phyloP scores from a whole-genome alignment of 2,888 invertebrate genomes.

The Dendrolimus houi region DNA sequence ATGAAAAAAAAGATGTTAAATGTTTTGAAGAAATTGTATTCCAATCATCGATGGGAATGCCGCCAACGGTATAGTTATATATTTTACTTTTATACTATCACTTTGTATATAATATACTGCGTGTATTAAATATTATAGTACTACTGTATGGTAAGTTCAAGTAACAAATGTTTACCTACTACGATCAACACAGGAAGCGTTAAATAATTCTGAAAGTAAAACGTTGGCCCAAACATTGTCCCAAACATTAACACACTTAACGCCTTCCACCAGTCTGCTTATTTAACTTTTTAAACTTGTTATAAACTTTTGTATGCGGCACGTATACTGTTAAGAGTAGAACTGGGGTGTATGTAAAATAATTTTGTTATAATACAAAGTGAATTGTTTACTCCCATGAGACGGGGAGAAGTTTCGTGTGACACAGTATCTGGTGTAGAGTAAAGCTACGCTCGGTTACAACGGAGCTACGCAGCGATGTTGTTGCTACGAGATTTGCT shows the following conservation, averaged over 20 bases:
- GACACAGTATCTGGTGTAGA: not conserved
- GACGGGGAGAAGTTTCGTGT: constrained; percentile 2
- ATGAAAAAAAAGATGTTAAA: too few relatives aligned
- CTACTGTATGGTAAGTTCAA: too few relatives aligned
- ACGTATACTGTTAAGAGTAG: constrained; percentile 16
- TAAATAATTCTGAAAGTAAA: too few relatives aligned
- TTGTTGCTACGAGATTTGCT: not conserved
- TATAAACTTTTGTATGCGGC: constrained; percentile 12
- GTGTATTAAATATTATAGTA: too few relatives aligned
- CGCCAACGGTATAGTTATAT: too few relatives aligned
- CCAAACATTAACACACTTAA: constrained; percentile 8
- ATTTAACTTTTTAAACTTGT: constrained; percentile 29
- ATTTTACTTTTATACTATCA: too few relatives aligned
- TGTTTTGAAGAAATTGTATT: too few relatives aligned
- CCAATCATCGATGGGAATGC: too few relatives aligned
- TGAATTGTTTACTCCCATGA: constrained; percentile 13
- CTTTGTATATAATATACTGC: too few relatives aligned
- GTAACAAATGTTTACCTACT: too few relatives aligned
- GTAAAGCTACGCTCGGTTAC: not conserved
- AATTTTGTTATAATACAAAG: constrained; percentile 26
- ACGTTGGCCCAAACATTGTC: constrained; percentile 9
- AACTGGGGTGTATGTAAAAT: constrained; percentile 20
- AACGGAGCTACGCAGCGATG: not conserved
- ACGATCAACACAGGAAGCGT: too few relatives aligned
- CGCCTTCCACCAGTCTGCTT: constrained; percentile 15